Conservation (phyloP, 2,113 vertebrate species). For the Peromyscus maniculatus region DNA sequence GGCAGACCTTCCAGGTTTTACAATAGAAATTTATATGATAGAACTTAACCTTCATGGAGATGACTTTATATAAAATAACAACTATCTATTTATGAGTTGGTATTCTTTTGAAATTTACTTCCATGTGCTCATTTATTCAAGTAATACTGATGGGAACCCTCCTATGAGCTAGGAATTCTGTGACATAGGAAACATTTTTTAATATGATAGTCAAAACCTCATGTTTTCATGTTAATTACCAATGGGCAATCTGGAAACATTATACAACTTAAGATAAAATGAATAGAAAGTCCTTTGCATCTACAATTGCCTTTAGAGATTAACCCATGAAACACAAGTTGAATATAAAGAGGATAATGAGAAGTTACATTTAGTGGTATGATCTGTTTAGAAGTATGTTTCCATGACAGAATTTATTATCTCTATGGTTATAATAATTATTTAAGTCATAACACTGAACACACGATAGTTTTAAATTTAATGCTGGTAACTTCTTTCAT, state of each 20-base stretch:
- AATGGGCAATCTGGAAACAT: not conserved
- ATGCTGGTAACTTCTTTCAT: not conserved
- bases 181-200: too few relatives aligned
- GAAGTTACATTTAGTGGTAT: not conserved
- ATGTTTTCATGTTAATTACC: not conserved
- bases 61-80: not conserved
- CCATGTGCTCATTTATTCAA: not conserved
- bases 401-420: not conserved
- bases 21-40: not conserved
- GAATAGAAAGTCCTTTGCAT: not conserved
- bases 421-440: not conserved
- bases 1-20: not conserved
- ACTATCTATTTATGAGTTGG: not conserved
- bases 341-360: not conserved
- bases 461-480: not conserved
- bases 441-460: not conserved
- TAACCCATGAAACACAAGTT: not conserved
- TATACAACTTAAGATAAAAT: not conserved
- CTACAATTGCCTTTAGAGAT: not conserved
- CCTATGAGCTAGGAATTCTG: not conserved
- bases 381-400: not conserved
- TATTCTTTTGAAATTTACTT: not conserved
- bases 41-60: not conserved
- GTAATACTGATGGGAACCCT: not conserved
- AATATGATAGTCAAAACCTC: not conserved